Conservation (phyloP, 2,113 vertebrate genomes). For the Grantiella picta region DNA sequence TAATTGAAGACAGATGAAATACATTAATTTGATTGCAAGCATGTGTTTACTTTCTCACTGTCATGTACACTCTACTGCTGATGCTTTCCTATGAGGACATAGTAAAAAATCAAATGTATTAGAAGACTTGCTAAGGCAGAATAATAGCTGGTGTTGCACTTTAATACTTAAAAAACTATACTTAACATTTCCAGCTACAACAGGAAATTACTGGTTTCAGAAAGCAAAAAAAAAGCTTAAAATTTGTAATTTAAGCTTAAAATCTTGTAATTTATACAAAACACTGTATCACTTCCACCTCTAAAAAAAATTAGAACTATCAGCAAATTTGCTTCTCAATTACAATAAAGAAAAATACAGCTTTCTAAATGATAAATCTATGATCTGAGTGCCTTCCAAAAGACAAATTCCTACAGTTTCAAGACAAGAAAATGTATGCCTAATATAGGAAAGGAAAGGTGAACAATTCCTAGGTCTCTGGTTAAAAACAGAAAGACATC, state of each 20-base stretch:
- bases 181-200: conserved; percentile 39
- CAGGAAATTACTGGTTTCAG: conserved; percentile 12
- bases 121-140: conserved; percentile 57
- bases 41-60: conserved; percentile 89
- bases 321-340: not conserved
- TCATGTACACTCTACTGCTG: conserved; percentile 72
- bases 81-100: conserved; percentile 65
- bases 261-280: not conserved
- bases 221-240: not conserved
- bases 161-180: not conserved
- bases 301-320: not conserved
- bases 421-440: not conserved
- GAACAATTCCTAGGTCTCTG: not conserved
- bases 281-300: not conserved
- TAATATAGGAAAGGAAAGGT: not conserved
- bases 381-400: not conserved
- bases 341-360: not conserved
- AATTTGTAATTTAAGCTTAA: no score
- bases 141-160: conserved; percentile 47
- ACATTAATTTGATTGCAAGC: conserved; percentile 88
- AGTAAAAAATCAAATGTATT: conserved; percentile 71
- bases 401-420: not conserved
- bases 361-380: not conserved
- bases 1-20: conserved; percentile 90
- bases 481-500: not conserved